A percentile compares a stretch with the other conserved stretches of the same genome.
These are phyloP conservation scores for Tethya wilhelma DNA, from an alignment of 37 sponge, comb jelly and placozoan genomes.

Conservation along the genomic window DNA sequence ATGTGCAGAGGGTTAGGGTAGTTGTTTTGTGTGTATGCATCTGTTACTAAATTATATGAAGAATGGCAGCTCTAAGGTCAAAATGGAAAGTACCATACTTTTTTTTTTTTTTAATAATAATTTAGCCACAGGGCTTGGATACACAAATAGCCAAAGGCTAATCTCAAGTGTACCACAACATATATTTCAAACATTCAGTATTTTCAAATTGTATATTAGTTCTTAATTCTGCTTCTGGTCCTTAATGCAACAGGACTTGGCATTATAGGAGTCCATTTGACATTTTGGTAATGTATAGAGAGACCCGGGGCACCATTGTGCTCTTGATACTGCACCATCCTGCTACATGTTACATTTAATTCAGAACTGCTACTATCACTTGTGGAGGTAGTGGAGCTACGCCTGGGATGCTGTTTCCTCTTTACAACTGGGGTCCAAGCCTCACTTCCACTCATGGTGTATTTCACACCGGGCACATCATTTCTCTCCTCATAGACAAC, in stretches of 20 bases:
- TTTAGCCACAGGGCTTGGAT: slow-evolving; percentile 1
- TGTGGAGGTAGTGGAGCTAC: background rate
- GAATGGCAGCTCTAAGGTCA: too few relatives aligned
- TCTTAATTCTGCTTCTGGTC: slow-evolving; percentile 2
- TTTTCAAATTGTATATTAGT: background rate
- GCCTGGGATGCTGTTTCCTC: background rate
- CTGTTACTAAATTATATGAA: too few relatives aligned
- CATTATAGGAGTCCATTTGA: slow-evolving; percentile 2
- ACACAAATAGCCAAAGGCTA: background rate
- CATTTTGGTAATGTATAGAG: background rate
- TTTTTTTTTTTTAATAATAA: background rate
- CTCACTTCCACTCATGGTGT: background rate
- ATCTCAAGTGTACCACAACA: background rate
- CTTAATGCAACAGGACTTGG: slow-evolving; percentile 8
- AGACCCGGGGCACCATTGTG: background rate
- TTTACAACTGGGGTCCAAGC: slow-evolving; percentile 3
- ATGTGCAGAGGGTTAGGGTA: too few relatives aligned
- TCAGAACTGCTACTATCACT: background rate
- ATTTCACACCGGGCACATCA: slow-evolving; percentile 4
- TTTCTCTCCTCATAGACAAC: slow-evolving; percentile 2
- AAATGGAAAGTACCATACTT: too few relatives aligned
- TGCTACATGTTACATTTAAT: background rate
- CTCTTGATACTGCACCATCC: slow-evolving; percentile 1
- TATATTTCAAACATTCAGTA: background rate
- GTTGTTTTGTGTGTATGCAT: too few relatives aligned